Percentiles rank a stretch among this genome's conserved stretches.
These are phyloP conservation scores for Yponomeuta sedellus DNA, from an alignment of 2,888 invertebrate species.

Conservation along the genomic window DNA sequence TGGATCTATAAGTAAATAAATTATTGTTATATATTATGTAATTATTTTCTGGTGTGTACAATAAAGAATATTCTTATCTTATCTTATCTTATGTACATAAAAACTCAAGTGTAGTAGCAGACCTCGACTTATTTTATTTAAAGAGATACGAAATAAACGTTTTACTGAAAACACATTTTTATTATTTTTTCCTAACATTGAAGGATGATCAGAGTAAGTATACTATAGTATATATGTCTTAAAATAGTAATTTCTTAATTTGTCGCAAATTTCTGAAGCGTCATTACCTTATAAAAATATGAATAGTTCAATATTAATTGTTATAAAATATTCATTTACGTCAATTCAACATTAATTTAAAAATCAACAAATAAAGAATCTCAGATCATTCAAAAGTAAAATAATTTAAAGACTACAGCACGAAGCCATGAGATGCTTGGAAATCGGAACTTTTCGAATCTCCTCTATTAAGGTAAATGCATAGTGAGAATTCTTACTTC, in stretches of 20 bases:
- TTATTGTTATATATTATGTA: slow-evolving; percentile 45
- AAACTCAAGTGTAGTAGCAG: slow-evolving; percentile 26
- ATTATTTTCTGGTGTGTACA: too few relatives aligned
- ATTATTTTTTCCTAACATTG: background rate
- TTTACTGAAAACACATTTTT: background rate
- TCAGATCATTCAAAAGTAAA: background rate
- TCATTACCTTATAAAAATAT: background rate
- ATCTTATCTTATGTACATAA: too few relatives aligned
- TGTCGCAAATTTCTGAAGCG: background rate
- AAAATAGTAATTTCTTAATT: background rate
- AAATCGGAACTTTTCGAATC: background rate
- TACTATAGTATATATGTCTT: background rate
- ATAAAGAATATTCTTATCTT: too few relatives aligned
- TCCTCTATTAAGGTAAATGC: background rate
- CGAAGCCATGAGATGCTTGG: background rate
- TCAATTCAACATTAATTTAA: too few relatives aligned
- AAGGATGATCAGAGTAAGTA: background rate
- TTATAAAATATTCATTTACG: too few relatives aligned
- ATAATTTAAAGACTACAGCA: background rate
- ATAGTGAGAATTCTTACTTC: background rate
- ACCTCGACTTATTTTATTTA: slow-evolving; percentile 32
- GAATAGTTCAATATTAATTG: background rate
- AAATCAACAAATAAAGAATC: background rate
- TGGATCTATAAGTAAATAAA: slow-evolving; percentile 32
- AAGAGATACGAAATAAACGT: slow-evolving; percentile 19